Conservation (phyloP, 1,140 invertebrate species). For the Ips typographus region DNA sequence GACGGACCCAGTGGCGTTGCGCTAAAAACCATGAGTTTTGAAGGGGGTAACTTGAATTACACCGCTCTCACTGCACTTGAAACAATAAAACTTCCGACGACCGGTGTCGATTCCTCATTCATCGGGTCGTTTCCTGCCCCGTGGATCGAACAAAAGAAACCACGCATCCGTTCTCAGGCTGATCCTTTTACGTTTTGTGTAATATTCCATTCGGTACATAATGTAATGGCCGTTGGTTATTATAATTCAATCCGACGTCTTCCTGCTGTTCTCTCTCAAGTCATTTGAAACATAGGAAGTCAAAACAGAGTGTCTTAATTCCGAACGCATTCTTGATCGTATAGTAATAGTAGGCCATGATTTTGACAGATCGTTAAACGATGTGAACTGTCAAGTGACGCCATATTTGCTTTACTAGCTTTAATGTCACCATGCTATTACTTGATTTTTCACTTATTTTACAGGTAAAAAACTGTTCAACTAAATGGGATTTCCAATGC, state of each 20-base stretch:
- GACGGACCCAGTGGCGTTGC: too few relatives aligned
- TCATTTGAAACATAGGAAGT: too few relatives aligned
- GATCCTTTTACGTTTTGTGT: not conserved
- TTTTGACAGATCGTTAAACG: too few relatives aligned
- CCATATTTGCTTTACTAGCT: not conserved
- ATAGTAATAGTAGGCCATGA: too few relatives aligned
- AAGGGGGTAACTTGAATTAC: too few relatives aligned
- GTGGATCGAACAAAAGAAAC: conserved; percentile 16
- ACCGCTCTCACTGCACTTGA: not conserved
- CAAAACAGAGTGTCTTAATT: too few relatives aligned
- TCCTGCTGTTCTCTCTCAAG: too few relatives aligned
- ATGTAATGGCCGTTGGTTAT: too few relatives aligned
- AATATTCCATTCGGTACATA: too few relatives aligned
- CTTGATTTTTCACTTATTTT: not conserved
- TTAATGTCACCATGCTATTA: not conserved
- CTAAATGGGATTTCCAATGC: conserved; percentile 5
- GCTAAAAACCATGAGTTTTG: too few relatives aligned
- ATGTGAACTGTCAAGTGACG: not conserved
- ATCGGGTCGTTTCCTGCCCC: conserved; percentile 8
- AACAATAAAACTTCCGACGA: not conserved
- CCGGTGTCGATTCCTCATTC: conserved; percentile 4
- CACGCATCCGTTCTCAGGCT: conserved; percentile 19
- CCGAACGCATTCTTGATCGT: too few relatives aligned
- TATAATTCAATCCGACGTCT: too few relatives aligned
- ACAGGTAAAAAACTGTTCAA: not conserved